phyloP scores from a whole-genome alignment of 2,797 vertebrate species.

The Darevskia mixta region DNA sequence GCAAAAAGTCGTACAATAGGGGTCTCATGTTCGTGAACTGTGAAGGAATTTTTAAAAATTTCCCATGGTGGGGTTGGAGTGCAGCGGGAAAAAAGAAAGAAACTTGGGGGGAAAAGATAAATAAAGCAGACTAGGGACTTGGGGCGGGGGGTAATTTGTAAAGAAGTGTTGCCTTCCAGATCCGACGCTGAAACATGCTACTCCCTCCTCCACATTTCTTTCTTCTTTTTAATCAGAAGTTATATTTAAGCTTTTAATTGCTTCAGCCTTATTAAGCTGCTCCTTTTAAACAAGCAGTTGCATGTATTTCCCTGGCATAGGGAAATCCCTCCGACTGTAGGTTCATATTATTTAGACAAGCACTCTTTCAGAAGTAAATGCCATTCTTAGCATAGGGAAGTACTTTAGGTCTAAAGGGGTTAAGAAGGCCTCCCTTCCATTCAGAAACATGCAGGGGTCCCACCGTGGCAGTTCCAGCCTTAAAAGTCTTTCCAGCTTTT shows the following conservation, averaged over 20 bases:
- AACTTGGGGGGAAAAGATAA: conserved; percentile 47
- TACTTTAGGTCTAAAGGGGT: conserved; percentile 86
- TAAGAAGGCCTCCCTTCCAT: conserved; percentile 89
- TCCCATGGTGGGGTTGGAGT: conserved; percentile 61
- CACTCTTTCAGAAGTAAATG: conserved; percentile 78
- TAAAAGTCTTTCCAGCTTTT: conserved; percentile 87
- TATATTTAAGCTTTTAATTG: conserved; percentile 71
- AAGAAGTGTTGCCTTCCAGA: conserved; percentile 51
- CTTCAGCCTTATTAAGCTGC: conserved; percentile 74
- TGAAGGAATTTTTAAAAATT: conserved; percentile 70
- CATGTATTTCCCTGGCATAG: conserved; percentile 77
- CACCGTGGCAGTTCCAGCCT: conserved; percentile 87
- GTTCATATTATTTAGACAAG: conserved; percentile 78
- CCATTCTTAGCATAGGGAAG: conserved; percentile 81
- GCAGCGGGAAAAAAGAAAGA: conserved; percentile 40
- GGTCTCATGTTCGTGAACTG: conserved; percentile 66
- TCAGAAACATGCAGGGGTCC: conserved; percentile 93
- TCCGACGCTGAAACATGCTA: conserved; percentile 56
- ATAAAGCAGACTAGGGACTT: conserved; percentile 44
- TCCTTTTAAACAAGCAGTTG: conserved; percentile 75
- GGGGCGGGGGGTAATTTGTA: conserved; percentile 4
- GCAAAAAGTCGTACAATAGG: conserved; percentile 70
- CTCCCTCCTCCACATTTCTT: conserved; percentile 18
- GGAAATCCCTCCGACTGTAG: conserved; percentile 74
- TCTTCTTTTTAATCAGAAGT: conserved; percentile 57